Percentiles rank a stretch among this genome's conserved stretches.
phyloP scores from a whole-genome alignment of 2,113 vertebrate species.

The Campylomormyrus tamandua region DNA sequence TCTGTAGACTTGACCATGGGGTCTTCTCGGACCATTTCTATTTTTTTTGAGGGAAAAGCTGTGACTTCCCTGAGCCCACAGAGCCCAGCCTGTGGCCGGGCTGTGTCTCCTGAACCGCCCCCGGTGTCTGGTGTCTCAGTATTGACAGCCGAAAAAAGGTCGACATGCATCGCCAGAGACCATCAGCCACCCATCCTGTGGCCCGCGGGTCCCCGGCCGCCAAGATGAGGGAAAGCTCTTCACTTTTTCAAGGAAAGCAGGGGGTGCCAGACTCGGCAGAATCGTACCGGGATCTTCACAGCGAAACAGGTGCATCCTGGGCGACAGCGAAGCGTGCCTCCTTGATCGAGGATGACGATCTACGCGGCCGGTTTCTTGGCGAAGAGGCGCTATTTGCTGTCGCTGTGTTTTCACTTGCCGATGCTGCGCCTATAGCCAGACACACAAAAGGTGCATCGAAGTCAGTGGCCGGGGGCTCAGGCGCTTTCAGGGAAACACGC shows the following conservation, averaged over 20 bases:
- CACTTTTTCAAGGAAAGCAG: background rate
- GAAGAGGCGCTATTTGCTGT: background rate
- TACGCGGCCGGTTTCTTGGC: background rate
- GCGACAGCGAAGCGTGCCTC: background rate
- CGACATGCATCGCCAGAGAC: background rate
- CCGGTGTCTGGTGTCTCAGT: background rate
- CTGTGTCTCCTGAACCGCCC: background rate
- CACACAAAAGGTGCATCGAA: background rate
- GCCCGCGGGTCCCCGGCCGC: background rate
- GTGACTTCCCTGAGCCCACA: background rate
- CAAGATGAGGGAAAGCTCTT: background rate
- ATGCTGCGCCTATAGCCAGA: background rate
- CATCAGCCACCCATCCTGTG: background rate
- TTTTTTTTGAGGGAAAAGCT: background rate
- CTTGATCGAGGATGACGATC: background rate
- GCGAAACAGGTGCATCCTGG: background rate
- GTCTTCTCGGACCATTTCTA: background rate
- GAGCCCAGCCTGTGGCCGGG: background rate
- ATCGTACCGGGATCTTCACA: background rate
- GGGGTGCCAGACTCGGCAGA: background rate
- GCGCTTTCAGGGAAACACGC: slow-evolving; percentile 23
- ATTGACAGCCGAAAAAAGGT: background rate
- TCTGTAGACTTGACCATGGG: slow-evolving; percentile 16
- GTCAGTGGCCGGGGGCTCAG: slow-evolving; percentile 22
- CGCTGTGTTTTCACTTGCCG: background rate